Percentiles rank a stretch among this genome's conserved stretches.
phyloP scores from a whole-genome alignment of 1,140 invertebrate genomes.

The Gonioctena quinquepunctata region DNA sequence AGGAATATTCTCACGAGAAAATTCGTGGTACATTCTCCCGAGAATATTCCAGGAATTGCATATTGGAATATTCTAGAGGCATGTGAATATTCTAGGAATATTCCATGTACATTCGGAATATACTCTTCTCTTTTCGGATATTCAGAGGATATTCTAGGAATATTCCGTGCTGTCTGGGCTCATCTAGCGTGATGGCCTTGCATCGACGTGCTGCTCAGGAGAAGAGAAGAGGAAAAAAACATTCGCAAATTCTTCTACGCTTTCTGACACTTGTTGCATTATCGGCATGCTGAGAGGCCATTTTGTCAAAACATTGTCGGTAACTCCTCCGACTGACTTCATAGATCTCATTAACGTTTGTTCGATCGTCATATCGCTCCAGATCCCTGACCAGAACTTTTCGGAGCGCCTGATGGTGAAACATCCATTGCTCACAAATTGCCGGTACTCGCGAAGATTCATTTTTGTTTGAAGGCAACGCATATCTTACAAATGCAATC shows the following conservation, averaged over 20 bases:
- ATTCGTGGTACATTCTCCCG: no score
- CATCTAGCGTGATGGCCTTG: no score
- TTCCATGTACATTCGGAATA: no score
- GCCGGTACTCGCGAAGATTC: slow-evolving; percentile 24
- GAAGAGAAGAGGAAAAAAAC: slow-evolving; percentile 11
- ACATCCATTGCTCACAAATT: slow-evolving; percentile 28
- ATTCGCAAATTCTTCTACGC: slow-evolving; percentile 32
- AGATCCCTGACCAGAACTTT: slow-evolving; percentile 54
- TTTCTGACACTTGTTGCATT: no score
- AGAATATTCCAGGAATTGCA: no score
- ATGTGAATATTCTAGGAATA: no score
- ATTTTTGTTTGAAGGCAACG: no score
- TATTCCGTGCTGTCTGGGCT: no score
- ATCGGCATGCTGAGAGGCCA: slow-evolving; percentile 3
- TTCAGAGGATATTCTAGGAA: no score
- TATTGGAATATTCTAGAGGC: no score
- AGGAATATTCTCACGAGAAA: no score
- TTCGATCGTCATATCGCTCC: slow-evolving; percentile 55
- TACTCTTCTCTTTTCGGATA: no score
- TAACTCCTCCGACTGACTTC: slow-evolving; percentile 40
- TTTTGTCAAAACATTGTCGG: slow-evolving; percentile 24
- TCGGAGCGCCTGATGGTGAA: slow-evolving; percentile 50
- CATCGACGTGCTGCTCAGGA: slow-evolving; percentile 44
- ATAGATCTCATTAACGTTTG: slow-evolving; percentile 53
- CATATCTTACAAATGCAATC: slow-evolving; percentile 58